Evolutionary conservation across 2,888 invertebrate genomes (phyloP), one percentile per base, ranked within the genome.

Genomic region (Mantis religiosa): DNA sequence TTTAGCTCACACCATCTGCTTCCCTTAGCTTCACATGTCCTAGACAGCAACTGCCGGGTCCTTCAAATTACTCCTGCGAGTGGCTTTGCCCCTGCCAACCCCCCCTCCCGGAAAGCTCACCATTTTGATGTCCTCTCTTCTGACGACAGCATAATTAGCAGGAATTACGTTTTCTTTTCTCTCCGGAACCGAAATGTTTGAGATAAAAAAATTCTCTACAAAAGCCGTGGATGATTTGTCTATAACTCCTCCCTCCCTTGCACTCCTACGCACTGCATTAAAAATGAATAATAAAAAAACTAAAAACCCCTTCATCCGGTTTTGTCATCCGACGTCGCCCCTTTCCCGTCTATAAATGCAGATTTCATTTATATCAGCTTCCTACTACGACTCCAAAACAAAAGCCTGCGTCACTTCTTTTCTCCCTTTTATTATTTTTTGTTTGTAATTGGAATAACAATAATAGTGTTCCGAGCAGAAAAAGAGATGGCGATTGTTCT

Each of bases 271-370:
- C 25, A 85, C 28, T 27, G 82, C n/a, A 87, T 82, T 87, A 82
- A 87, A 87, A 87, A 82, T 41, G 82, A 87, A 87, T 87, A 87
- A 86, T 86, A 86, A 85, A 47, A 85, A 85, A 87, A 87, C 81
- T 28, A 87, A 28, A 82, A 71, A 82, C 54, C 82, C 82, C 87
- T 90, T 90, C 90, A 90, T 91, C 91, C 84, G 84, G 47, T 28
- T 28, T 84, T 88, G 88, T 88, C 88, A 87, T 41, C 54, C 83
- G 30, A 71, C 83, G 88, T 88, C 88, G 83, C 27, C 54, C 25
- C 82, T 82, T 82, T 82, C 86, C 83, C 89, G 54, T 87, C 87
- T 87, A 89, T 87, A 89, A 89, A 89, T 89, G 89, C 89, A 86
- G 89, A 89, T 89, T 89, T 89, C 89, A 89, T 89, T 88, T 87